Evolutionary conservation across 2,113 vertebrate species (phyloP), one percentile per base, ranked within the genome.

Genomic region (Struthidea cinerea): DNA sequence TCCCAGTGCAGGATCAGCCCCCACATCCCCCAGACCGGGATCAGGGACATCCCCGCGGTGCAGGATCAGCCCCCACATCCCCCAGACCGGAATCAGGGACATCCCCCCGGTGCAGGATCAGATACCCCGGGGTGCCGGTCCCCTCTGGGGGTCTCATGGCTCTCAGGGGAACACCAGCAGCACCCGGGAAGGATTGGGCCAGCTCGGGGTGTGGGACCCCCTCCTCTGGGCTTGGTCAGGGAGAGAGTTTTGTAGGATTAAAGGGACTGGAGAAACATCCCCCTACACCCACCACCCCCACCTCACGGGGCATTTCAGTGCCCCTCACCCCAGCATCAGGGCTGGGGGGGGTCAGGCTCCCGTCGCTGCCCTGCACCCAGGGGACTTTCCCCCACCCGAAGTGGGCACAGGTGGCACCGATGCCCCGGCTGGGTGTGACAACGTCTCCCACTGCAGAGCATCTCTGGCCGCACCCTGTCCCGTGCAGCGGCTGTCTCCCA

Each of bases 331-430:
- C 26, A 46, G 41, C 4, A 1, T 5, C 18, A 1, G 64, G n/a
- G 57, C 61, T 44, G 49, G 22, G 55, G 12, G 12, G 16, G 12
- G 6, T 20, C 68, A n/a, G 39, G 19, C 9, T 77, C 33, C 49
- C 69, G 53, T 27, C 46, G 0, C n/a, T 33, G 65, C 56, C 46
- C 28, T 3, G 2, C 11, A 12, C 50, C 18, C 28, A 2, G 44
- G 33, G 65, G 6, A 32, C 19, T 14, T 50, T 7, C 19, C 21
- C 37, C 50, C 18, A 1, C 23, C 17, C 4, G 1, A 11, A n/a
- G 22, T 0, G 5, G 41, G 37, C 4, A 18, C 60, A 19, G 13
- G 20, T 2, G 23, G 23, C 42, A 37, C 28, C 6, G 0, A 1
- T 13, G 33, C 16, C 69, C 10, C 9, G 6, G 4, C 18, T 0